Percentiles rank a stretch among this genome's conserved stretches.
Conservation (phyloP, 2,113 vertebrate species). For the Parotia lawesii region DNA sequence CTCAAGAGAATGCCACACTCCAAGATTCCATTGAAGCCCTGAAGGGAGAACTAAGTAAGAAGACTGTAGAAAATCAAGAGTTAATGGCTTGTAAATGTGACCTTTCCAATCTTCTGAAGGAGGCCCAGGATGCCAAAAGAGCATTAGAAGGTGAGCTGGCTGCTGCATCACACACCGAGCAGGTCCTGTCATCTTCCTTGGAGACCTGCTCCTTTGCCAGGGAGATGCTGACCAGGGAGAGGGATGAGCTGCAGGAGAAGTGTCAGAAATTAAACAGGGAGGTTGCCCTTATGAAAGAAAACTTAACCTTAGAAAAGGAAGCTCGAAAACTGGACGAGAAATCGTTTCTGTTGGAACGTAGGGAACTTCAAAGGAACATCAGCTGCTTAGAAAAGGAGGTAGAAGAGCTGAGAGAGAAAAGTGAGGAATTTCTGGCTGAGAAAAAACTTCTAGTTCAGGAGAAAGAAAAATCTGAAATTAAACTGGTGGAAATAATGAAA, state of each 20-base stretch:
- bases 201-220: constrained; percentile 65
- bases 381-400: constrained; percentile 67
- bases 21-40: constrained; percentile 57
- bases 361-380: constrained; percentile 54
- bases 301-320: constrained; percentile 68
- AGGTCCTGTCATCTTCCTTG: constrained; percentile 69
- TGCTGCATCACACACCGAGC: constrained; percentile 57
- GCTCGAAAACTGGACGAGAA: constrained; percentile 65
- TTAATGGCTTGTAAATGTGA: constrained; percentile 68
- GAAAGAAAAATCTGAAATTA: constrained; percentile 68
- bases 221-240: constrained; percentile 69
- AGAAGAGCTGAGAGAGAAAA: constrained; percentile 43
- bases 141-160: constrained; percentile 63
- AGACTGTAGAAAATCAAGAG: constrained; percentile 60
- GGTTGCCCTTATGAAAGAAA: constrained; percentile 49
- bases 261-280: constrained; percentile 69
- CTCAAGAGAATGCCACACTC: constrained; percentile 74
- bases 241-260: constrained; percentile 65
- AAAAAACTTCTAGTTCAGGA: constrained; percentile 63
- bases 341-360: constrained; percentile 36
- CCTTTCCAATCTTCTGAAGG: constrained; percentile 72
- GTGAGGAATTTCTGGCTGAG: constrained; percentile 66
- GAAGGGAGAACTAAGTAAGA: constrained; percentile 73
- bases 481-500: constrained; percentile 58
- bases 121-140: constrained; percentile 64